phyloP scores from a whole-genome alignment of 2,113 vertebrate genomes.

The Lutjanus erythropterus region DNA sequence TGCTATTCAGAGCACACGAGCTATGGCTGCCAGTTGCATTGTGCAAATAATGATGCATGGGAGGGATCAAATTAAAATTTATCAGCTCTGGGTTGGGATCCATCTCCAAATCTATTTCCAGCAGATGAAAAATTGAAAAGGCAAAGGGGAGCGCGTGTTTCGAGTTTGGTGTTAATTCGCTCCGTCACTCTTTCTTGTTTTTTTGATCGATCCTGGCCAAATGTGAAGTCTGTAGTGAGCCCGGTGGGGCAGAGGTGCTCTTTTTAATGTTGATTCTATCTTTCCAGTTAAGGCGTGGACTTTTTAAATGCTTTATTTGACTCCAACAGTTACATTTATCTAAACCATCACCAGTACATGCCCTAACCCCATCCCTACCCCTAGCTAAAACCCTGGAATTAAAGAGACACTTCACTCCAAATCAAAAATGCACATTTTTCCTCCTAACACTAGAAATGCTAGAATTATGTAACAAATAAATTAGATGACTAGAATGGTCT shows the following conservation, averaged over 20 bases:
- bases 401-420: no score
- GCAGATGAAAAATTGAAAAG: conserved; percentile 77
- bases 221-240: conserved; percentile 19
- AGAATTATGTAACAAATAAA: no score
- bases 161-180: conserved; percentile 50
- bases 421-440: no score
- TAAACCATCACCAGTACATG: neutral
- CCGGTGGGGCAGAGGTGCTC: neutral
- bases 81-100: conserved; percentile 72
- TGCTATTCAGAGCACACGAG: conserved; percentile 72
- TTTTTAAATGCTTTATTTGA: neutral
- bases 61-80: conserved; percentile 78
- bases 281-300: neutral
- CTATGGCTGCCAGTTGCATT: conserved; percentile 58
- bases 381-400: neutral
- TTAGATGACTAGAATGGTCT: no score
- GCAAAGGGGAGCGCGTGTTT: conserved; percentile 29
- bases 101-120: conserved; percentile 76
- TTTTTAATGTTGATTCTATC: conserved; percentile 1
- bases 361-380: neutral
- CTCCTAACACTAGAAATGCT: no score
- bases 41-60: conserved; percentile 75
- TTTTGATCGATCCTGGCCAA: conserved; percentile 21
- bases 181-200: conserved; percentile 19
- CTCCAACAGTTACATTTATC: neutral